Evolutionary conservation across 2,113 vertebrate genomes (phyloP).

Genomic region (Thymallus thymallus): DNA sequence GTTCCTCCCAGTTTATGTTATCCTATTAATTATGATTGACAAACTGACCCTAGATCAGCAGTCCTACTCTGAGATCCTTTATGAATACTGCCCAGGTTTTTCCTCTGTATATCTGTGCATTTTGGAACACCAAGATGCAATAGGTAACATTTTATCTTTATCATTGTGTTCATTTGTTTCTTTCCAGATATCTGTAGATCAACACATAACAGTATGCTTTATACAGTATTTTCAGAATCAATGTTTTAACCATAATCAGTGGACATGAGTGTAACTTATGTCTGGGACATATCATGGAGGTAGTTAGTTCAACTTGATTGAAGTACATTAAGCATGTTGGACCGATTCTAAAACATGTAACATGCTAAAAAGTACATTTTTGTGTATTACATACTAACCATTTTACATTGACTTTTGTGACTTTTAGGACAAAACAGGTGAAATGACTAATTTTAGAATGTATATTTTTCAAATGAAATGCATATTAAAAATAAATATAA

Average conservation of each 20-base stretch:
- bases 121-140: slow-evolving; percentile 36
- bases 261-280: slow-evolving; percentile 36
- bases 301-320: slow-evolving; percentile 48
- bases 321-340: slow-evolving; percentile 75
- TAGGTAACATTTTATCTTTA: slow-evolving; percentile 7
- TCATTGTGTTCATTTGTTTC: slow-evolving; percentile 11
- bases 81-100: neutral
- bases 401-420: slow-evolving; percentile 89
- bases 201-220: slow-evolving; percentile 14
- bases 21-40: no score
- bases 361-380: slow-evolving; percentile 66
- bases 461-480: slow-evolving; percentile 99
- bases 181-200: slow-evolving; percentile 26
- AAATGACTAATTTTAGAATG: slow-evolving; percentile 94
- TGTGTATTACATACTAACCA: slow-evolving; percentile 58
- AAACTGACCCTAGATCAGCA: neutral
- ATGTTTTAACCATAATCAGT: slow-evolving; percentile 35
- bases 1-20: no score
- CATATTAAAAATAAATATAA: slow-evolving; percentile 96
- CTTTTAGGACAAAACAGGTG: slow-evolving; percentile 87
- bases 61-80: slow-evolving; percentile 6
- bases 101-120: slow-evolving; percentile 34
- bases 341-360: slow-evolving; percentile 69
- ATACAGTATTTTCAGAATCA: slow-evolving; percentile 30
- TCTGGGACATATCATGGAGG: slow-evolving; percentile 17